Percentiles rank a stretch among this genome's conserved stretches.
Conservation (phyloP, 2,888 invertebrate species). For the Oxycera nigricornis region DNA sequence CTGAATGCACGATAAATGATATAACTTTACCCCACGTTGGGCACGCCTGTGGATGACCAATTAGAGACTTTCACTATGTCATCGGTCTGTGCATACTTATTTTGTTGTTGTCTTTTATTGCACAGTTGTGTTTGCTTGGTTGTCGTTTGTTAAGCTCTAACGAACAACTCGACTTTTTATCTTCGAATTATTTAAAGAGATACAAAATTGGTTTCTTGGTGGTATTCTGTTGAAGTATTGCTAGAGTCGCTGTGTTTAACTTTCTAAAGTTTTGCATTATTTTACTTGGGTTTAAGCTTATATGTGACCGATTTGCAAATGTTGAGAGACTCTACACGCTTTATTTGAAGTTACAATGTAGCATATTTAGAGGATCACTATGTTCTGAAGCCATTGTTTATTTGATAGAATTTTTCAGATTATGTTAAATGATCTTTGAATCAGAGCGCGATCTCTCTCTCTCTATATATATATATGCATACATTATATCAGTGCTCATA, state of each 20-base stretch:
- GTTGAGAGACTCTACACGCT: no score
- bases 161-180: not conserved
- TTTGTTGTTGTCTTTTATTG: not conserved
- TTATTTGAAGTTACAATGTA: no score
- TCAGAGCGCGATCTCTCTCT: no score
- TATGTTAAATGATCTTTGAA: no score
- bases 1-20: not conserved
- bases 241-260: not conserved
- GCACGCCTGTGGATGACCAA: slow-evolving; percentile 15
- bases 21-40: not conserved
- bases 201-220: slow-evolving; percentile 4
- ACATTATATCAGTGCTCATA: no score
- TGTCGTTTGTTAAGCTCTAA: not conserved
- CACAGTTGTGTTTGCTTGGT: not conserved
- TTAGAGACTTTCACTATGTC: slow-evolving; percentile 12
- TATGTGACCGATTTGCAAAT: no score
- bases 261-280: no score
- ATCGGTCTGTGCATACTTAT: not conserved
- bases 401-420: no score
- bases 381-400: no score
- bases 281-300: no score
- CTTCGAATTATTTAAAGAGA: not conserved
- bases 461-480: no score
- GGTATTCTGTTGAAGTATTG: not conserved
- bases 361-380: no score